Base-by-base conservation (phyloP, 2,797 vertebrate species). In the Sebastiscus tertius region DNA sequence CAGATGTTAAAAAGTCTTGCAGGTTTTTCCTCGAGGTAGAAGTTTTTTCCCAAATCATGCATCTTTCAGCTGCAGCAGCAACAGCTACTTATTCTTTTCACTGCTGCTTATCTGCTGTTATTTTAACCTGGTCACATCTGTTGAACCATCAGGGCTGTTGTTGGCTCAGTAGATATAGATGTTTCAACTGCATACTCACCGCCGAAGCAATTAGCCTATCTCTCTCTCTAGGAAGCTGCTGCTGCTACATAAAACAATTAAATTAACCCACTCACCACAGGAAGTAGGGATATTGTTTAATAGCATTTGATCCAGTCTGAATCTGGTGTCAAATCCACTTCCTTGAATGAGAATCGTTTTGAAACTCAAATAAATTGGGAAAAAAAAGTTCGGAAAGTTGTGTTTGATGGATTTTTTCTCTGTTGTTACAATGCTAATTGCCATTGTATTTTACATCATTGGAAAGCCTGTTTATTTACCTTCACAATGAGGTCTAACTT, bases 101-200 rank as follows among this genome's bases (percentile, higher is more conserved):
- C 75, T 46, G 72, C 89, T 52, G 74, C 89, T 87, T 92, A 89
- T 90, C 90, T 88, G 8, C 65, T 89, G 90, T 93, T 94, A 55
- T 92, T 91, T 64, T 93, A 92, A 93, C 91, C 91, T 91, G 91
- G 91, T 93, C 93, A 91, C 90, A 91, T 84, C 77, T 94, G 92
- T 91, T 93, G 83, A 81, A 84, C 68, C 74, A 46, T 46, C 42
- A 70, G 60, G 76, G 70, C 80, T 80, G 39, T 63, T 87, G 85
- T 65, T 87, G 85, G 86, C 90, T 90, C 84, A 61, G 62, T 13
- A 58, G 69, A 87, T 34, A 80, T 34, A 80, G 72, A 90, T 86
- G 78, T 85, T 84, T 86, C 74, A 36, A 73, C 55, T 42, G 72
- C 72, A 27, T 49, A 7, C 77, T 65, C 71, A 55, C 63, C 8